A percentile compares a stretch with the other conserved stretches of the same genome.
These are phyloP conservation scores for Melanogrammus aeglefinus DNA, from an alignment of 2,797 vertebrate genomes.

Conservation along the genomic window DNA sequence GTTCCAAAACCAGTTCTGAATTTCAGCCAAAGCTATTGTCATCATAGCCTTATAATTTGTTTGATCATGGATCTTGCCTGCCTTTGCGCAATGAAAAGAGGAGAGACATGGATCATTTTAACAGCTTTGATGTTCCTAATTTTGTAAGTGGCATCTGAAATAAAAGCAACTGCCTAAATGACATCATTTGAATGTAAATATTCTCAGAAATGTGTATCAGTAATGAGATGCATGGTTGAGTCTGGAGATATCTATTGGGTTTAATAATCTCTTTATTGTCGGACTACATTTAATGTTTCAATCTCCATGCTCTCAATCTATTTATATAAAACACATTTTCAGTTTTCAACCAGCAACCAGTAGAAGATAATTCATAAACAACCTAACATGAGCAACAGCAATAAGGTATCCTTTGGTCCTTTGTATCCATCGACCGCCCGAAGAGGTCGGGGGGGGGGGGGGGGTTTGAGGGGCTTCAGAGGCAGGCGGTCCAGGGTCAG, in stretches of 20 bases:
- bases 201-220: neutral
- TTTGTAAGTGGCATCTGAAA: neutral
- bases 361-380: neutral
- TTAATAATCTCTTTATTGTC: neutral
- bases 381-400: neutral
- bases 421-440: neutral
- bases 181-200: neutral
- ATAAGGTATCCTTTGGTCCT: neutral
- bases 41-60: neutral
- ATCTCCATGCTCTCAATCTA: neutral
- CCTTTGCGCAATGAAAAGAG: neutral
- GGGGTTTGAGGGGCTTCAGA: constrained; percentile 1
- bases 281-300: neutral
- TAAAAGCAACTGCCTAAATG: neutral
- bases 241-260: neutral
- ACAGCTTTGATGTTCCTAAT: neutral
- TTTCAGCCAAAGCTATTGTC: no score
- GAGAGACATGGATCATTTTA: neutral
- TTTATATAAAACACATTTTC: neutral
- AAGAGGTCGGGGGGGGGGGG: neutral
- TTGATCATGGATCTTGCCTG: neutral
- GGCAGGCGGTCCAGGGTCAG: constrained; percentile 42
- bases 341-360: neutral
- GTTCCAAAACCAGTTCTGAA: no score
- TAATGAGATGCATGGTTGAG: neutral